Conservation (phyloP, 2,797 vertebrate species). For the Molothrus aeneus region DNA sequence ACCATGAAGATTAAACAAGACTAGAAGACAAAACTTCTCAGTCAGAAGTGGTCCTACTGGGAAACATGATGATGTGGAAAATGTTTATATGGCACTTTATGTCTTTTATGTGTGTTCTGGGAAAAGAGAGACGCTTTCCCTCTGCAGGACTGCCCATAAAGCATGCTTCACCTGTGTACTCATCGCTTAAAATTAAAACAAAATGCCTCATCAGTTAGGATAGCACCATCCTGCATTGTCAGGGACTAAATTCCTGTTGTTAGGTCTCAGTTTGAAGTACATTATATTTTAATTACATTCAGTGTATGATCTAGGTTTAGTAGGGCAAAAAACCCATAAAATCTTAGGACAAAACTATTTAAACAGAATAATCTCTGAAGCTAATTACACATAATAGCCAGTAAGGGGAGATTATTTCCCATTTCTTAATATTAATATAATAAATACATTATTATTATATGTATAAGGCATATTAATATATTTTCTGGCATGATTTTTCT, state of each 20-base stretch:
- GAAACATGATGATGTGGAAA: constrained; percentile 28
- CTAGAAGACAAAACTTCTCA: neutral
- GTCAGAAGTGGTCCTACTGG: constrained; percentile 5
- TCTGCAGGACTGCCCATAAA: constrained; percentile 15
- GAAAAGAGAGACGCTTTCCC: neutral
- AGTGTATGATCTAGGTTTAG: constrained; percentile 15
- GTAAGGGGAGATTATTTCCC: constrained; percentile 3
- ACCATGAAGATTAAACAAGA: neutral
- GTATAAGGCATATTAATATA: neutral
- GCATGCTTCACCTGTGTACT: constrained; percentile 14
- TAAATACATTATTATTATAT: neutral
- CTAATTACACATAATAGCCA: constrained; percentile 54
- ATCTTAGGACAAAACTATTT: constrained; percentile 59
- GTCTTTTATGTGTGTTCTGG: neutral
- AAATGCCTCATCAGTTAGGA: constrained; percentile 33
- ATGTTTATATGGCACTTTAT: constrained; percentile 7
- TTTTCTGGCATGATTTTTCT: constrained; percentile 23
- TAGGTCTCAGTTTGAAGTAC: constrained; percentile 56
- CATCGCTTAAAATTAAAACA: constrained; percentile 25
- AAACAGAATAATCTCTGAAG: constrained; percentile 26
- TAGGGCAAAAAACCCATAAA: constrained; percentile 49
- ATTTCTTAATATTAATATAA: constrained; percentile 33
- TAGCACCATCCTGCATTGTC: neutral
- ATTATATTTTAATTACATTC: constrained; percentile 58
- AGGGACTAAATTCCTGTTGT: constrained; percentile 40